phyloP scores from a whole-genome alignment of 1,140 invertebrate genomes.

The Adoxophyes honmai region DNA sequence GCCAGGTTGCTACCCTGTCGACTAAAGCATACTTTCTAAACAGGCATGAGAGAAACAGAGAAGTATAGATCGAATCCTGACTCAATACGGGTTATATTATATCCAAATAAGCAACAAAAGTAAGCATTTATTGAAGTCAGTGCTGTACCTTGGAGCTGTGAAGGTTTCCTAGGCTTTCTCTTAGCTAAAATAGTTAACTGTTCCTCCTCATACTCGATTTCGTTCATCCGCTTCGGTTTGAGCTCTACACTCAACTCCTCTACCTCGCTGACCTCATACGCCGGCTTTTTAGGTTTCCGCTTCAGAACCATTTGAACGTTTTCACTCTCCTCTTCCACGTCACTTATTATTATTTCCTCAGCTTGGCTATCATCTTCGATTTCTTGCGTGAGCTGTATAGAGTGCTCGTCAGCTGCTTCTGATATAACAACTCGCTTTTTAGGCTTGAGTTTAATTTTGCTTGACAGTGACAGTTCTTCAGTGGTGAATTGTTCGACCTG shows the following conservation, averaged over 20 bases:
- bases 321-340: constrained; percentile 60
- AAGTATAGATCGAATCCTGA: no score
- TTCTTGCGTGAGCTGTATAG: constrained; percentile 83
- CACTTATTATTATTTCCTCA: constrained; percentile 67
- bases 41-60: no score
- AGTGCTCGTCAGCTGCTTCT: constrained; percentile 84
- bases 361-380: constrained; percentile 78
- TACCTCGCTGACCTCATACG: constrained; percentile 77
- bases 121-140: no score
- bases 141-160: constrained; percentile 81
- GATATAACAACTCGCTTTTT: constrained; percentile 80
- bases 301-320: constrained; percentile 77
- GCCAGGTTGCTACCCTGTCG: no score
- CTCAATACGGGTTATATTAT: no score
- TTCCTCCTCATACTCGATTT: constrained; percentile 78
- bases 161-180: constrained; percentile 78
- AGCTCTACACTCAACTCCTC: constrained; percentile 78
- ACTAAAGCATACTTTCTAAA: no score
- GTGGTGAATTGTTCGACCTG: constrained; percentile 79
- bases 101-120: no score
- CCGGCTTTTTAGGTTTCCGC: constrained; percentile 68
- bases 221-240: constrained; percentile 60
- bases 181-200: constrained; percentile 80
- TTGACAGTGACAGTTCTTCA: constrained; percentile 88
- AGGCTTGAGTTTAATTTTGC: constrained; percentile 84